Conservation (phyloP, 1,140 invertebrate species). For the Cataglyphis hispanica region DNA sequence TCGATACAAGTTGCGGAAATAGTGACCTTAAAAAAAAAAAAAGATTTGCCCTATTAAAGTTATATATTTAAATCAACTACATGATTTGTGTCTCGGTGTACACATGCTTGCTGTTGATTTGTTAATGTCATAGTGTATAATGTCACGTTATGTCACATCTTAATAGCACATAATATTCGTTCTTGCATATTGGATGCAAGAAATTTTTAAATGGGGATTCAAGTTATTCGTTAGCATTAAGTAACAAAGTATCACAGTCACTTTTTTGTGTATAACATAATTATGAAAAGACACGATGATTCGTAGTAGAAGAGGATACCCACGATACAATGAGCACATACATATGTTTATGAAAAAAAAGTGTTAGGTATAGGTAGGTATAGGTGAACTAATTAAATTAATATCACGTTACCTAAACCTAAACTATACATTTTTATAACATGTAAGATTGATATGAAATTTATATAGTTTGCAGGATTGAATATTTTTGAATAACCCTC, state of each 20-base stretch:
- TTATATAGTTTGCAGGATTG: conserved; percentile 80
- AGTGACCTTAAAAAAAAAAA: conserved; percentile 26
- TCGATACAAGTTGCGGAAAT: conserved; percentile 2
- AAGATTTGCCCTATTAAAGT: conserved; percentile 15
- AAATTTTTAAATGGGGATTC: neutral
- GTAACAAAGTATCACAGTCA: conserved; percentile 44
- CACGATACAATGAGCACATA: conserved; percentile 68
- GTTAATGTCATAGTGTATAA: conserved; percentile 55
- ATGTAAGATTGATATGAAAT: conserved; percentile 79
- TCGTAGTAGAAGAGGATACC: conserved; percentile 26
- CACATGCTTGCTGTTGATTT: conserved; percentile 60
- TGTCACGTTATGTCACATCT: conserved; percentile 28
- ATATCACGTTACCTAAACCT: conserved; percentile 79
- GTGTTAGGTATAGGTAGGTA: conserved; percentile 76
- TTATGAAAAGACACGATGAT: conserved; percentile 25
- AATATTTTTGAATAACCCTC: conserved; percentile 78
- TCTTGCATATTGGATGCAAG: conserved; percentile 41
- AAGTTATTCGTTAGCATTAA: conserved; percentile 52
- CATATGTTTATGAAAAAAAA: conserved; percentile 62
- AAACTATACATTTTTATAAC: conserved; percentile 81
- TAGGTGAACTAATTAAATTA: conserved; percentile 78
- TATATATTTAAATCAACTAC: conserved; percentile 40
- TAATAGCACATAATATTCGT: conserved; percentile 45
- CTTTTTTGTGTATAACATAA: conserved; percentile 35
- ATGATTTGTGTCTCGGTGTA: conserved; percentile 41